Evolutionary conservation across 2,797 vertebrate species (phyloP).

Genomic region (Trachops cirrhosus): DNA sequence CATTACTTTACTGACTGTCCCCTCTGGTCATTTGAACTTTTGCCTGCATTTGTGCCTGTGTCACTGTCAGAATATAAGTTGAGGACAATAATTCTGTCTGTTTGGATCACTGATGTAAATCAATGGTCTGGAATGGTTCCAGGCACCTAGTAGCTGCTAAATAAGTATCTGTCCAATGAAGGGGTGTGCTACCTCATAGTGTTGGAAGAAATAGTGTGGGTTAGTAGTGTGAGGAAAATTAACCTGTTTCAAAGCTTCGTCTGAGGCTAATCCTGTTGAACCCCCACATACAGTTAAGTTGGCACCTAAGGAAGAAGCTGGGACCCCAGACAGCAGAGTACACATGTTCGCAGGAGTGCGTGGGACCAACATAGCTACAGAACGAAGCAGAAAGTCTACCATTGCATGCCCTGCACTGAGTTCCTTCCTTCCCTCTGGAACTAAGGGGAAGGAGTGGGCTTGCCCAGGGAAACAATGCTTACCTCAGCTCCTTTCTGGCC

Average conservation of each 20-base stretch:
- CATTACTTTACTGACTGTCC: not conserved
- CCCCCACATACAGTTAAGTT: not conserved
- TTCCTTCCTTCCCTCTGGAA: not conserved
- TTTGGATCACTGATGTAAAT: not conserved
- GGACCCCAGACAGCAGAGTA: not conserved
- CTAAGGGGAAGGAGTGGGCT: not conserved
- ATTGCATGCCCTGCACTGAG: fast-evolving
- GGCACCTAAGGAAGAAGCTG: not conserved
- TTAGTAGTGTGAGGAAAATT: not conserved
- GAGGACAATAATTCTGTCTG: no score
- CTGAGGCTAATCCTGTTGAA: not conserved
- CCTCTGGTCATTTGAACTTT: not conserved
- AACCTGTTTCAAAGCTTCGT: not conserved
- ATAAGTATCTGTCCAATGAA: not conserved
- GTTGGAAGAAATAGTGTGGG: not conserved
- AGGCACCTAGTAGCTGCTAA: not conserved
- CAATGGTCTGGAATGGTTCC: not conserved
- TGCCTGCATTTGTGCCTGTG: not conserved
- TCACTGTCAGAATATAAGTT: not conserved
- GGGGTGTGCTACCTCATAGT: fast-evolving
- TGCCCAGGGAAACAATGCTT: not conserved
- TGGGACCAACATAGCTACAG: fast-evolving
- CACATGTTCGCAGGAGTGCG: no score
- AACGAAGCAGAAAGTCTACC: fast-evolving
- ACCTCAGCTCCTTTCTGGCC: not conserved